A percentile compares a stretch with the other conserved stretches of the same genome.
These are phyloP conservation scores for Lepus oiostolus DNA, from an alignment of 2,797 vertebrate genomes.

Conservation along the genomic window DNA sequence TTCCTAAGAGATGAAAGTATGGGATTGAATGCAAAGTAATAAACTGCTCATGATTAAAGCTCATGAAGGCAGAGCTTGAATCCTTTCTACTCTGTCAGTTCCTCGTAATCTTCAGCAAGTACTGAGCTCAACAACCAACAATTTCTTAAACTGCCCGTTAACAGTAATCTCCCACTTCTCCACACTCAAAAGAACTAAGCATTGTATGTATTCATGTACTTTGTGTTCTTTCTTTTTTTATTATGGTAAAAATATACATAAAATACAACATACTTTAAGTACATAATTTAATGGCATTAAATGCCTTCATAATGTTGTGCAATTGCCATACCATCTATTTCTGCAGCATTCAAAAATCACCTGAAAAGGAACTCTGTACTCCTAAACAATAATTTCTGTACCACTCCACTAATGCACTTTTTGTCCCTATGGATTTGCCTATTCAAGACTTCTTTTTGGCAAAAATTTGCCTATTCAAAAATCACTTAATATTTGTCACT, in stretches of 20 bases:
- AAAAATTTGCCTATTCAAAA: constrained; percentile 42
- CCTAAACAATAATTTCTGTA: neutral
- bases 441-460: neutral
- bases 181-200: neutral
- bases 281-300: neutral
- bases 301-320: neutral
- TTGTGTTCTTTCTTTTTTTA: neutral
- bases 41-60: constrained; percentile 55
- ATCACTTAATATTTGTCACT: constrained; percentile 11
- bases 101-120: neutral
- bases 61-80: neutral
- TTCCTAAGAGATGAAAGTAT: constrained; percentile 22
- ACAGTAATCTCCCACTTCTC: constrained; percentile 3
- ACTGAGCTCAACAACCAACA: neutral
- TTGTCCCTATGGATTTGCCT: neutral
- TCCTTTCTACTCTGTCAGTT: constrained; percentile 14
- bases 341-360: neutral
- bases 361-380: constrained; percentile 1
- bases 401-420: neutral
- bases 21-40: constrained; percentile 50
- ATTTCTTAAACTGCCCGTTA: constrained; percentile 27
- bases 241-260: constrained; percentile 35
- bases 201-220: neutral
- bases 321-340: constrained; percentile 16
- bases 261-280: neutral